Base-by-base conservation (phyloP, 2,113 vertebrate genomes). In the Chroicocephalus ridibundus region DNA sequence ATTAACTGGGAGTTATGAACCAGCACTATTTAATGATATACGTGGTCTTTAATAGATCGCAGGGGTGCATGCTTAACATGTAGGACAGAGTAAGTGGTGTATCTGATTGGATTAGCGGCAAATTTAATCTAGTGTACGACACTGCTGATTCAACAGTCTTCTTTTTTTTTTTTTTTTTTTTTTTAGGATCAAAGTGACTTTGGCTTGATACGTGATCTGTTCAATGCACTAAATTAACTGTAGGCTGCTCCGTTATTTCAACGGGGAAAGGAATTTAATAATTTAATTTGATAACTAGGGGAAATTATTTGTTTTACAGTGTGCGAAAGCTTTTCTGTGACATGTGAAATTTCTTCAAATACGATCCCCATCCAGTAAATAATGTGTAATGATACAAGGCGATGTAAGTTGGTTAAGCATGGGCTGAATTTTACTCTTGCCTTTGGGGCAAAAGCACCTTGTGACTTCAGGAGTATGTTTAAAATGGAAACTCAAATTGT, bases 31-130 rank as follows among this genome's bases (percentile, higher is more conserved):
- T 93, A 92, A 96, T 97, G 87, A 94, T 96, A 96, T 66, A 70
- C 5, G 1, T 79, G n/a, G 27, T 61, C 89, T 93, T 66, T 97
- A 87, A 94, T 71, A 94, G 95, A 55, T 51, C 79, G 82, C 38
- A 77, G 46, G 58, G 42, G 93, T 57, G 64, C 55, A 26, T 88
- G 65, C 81, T 97, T 90, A 91, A 75, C 90, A 79, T 47, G 69
- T 70, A 91, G 95, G 97, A 94, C 84, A 90, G 85, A 82, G 44
- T 85, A 38, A 71, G 55, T 42, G 78, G 34, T 82, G 77, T 62
- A 79, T 82, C 93, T 91, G 75, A 84, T 89, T 89, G 95, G 94
- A 97, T 96, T 96, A 97, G 90, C 24, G 76, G 87, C 94, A 92
- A 90, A 94, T 96, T 96, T 95, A 96, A 96, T 96, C 91, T 84